Conservation (phyloP, 2,888 invertebrate species). For the Parascotia fuliginaria region DNA sequence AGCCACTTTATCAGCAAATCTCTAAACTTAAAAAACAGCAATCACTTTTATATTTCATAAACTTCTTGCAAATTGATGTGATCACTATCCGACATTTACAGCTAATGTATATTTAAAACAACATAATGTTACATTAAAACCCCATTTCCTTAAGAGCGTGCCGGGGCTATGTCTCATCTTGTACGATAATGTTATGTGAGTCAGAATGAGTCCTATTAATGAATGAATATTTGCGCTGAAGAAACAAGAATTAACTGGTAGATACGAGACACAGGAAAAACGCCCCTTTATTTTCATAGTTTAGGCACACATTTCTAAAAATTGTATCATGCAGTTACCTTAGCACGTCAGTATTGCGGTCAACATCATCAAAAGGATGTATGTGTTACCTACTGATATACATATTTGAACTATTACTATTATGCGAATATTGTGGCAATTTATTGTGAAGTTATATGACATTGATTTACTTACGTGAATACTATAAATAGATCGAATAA, state of each 20-base stretch:
- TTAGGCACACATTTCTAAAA: no score
- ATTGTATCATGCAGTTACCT: no score
- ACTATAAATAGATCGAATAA: neutral
- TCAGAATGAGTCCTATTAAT: conserved; percentile 29
- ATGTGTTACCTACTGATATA: neutral
- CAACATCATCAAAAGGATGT: conserved; percentile 5
- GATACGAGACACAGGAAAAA: no score
- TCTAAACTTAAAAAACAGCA: neutral
- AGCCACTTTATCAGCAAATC: neutral
- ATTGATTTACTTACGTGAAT: neutral
- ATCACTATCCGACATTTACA: conserved; percentile 29
- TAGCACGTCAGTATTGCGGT: no score
- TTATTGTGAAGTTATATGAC: neutral
- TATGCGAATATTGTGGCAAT: neutral
- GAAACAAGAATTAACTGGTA: no score
- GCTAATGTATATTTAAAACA: conserved; percentile 36
- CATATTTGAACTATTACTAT: neutral
- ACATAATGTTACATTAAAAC: conserved; percentile 48
- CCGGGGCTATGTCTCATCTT: conserved; percentile 45
- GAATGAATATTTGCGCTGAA: no score
- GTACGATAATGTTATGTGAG: conserved; percentile 39
- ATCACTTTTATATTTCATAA: neutral
- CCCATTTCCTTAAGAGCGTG: conserved; percentile 55
- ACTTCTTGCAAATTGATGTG: conserved; percentile 20
- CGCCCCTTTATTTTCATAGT: no score